Evolutionary conservation across 2,888 invertebrate genomes (phyloP).

Genomic region (Patella ulyssiponensis): DNA sequence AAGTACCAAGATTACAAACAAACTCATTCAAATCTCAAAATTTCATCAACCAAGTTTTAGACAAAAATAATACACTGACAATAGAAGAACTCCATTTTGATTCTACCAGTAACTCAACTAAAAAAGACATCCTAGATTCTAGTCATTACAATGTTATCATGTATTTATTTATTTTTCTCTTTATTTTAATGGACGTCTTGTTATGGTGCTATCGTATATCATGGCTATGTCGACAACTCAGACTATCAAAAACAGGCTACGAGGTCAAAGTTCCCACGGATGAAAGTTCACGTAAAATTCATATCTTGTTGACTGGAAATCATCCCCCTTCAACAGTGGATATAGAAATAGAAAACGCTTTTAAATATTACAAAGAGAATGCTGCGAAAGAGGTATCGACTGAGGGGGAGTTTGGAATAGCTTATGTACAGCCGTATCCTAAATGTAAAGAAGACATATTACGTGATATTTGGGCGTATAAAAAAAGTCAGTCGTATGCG

Average conservation of each 20-base stretch:
- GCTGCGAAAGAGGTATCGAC: slow-evolving; percentile 50
- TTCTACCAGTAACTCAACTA: neutral
- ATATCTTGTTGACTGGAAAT: slow-evolving; percentile 59
- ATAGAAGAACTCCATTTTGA: neutral
- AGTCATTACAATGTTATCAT: slow-evolving; percentile 33
- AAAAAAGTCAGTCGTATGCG: slow-evolving; percentile 35
- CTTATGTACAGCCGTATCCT: slow-evolving; percentile 53
- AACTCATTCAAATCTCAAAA: neutral
- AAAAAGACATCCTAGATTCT: neutral
- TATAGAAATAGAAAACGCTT: slow-evolving; percentile 48
- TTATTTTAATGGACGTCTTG: slow-evolving; percentile 55
- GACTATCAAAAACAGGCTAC: slow-evolving; percentile 50
- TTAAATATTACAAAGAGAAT: slow-evolving; percentile 50
- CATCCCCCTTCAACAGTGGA: slow-evolving; percentile 42
- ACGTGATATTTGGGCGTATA: slow-evolving; percentile 57
- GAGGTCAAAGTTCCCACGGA: slow-evolving; percentile 61
- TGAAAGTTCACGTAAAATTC: slow-evolving; percentile 55
- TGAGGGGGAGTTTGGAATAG: slow-evolving; percentile 51
- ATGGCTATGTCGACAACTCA: slow-evolving; percentile 52
- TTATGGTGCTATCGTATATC: slow-evolving; percentile 57
- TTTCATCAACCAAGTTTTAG: neutral
- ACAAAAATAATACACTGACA: neutral
- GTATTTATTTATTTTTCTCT: slow-evolving; percentile 55
- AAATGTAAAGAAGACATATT: slow-evolving; percentile 60
- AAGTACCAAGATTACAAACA: neutral